These are phyloP conservation scores for Ctenochaetus hawaiiensis DNA, from an alignment of 2,797 vertebrate genomes.

Conservation along the genomic window DNA sequence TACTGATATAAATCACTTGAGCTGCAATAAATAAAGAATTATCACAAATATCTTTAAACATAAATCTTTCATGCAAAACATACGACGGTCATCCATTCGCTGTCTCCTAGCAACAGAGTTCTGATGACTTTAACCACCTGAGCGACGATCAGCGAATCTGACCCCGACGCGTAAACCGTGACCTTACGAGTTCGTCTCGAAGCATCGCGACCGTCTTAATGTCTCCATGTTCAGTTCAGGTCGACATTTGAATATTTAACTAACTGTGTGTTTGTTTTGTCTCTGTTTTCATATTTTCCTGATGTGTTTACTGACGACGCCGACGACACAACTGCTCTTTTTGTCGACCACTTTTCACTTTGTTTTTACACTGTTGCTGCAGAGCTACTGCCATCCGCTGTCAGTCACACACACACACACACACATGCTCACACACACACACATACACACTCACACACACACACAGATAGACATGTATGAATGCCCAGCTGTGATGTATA, in stretches of 20 bases:
- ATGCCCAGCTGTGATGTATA: constrained; percentile 49
- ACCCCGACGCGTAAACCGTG: neutral
- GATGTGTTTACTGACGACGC: constrained; percentile 9
- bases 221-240: neutral
- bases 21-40: too few species aligned
- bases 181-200: neutral
- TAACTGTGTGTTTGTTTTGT: constrained; percentile 20
- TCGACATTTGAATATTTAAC: neutral
- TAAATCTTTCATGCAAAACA: too few species aligned
- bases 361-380: constrained; percentile 29
- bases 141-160: neutral
- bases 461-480: neutral
- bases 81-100: neutral
- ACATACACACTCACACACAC: constrained; percentile 29
- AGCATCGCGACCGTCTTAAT: neutral
- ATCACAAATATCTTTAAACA: too few species aligned
- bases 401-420: constrained; percentile 15
- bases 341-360: constrained; percentile 9
- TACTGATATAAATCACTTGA: too few species aligned
- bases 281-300: constrained; percentile 8
- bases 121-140: neutral
- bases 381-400: neutral
- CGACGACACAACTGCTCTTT: neutral
- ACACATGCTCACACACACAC: neutral
- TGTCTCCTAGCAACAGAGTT: constrained; percentile 47